Base-by-base conservation (phyloP, 2,113 vertebrate species). In the Trichechus manatus region DNA sequence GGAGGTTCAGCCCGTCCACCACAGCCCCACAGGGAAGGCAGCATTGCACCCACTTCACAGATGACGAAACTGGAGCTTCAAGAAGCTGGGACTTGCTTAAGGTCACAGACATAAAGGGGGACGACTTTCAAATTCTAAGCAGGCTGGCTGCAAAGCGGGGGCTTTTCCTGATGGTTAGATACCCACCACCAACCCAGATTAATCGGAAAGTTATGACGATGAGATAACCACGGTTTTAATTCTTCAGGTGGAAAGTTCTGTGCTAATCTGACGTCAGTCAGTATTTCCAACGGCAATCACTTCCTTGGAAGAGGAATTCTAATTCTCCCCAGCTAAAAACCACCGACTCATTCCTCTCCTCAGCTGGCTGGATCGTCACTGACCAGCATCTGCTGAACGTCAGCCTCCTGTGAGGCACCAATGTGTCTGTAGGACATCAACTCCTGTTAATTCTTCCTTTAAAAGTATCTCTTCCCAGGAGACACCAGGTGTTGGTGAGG, bases 171-270 rank as follows among this genome's bases (percentile, higher is more conserved):
- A 27, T 8, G 2, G 63, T 61, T 19, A 1, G 19, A 36, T 14
- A 59, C 36, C 47, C 31, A n/a, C 14, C 61, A 53, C 29, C 64
- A 5, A 0, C 47, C 47, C 31, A 11, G 53, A 20, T 19, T 14
- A 74, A 74, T 72, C 47, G 50, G 27, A 66, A 64, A 27, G 19
- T 50, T 20, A 1, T 31, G n/a, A 83, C 89, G 70, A 83, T 44
- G 68, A 94, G 86, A 50, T 84, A 39, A 75, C 63, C 11, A 8
- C 59, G 61, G 39, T 53, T 87, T 53, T 50, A 74, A 91, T 61
- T 85, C 89, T 80, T 93, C 50, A 53, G 39, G 17, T 13, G 9
- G n/a, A 78, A 93, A 95, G 84, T 61, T 68, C 80, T 78, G 0
- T 50, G n/a, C 70, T 74, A 47, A 80, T 31, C 64, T 87, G 23